Evolutionary conservation across 1,140 invertebrate genomes (phyloP), one percentile per base, ranked within the genome.

Genomic region (Ephestia elutella): DNA sequence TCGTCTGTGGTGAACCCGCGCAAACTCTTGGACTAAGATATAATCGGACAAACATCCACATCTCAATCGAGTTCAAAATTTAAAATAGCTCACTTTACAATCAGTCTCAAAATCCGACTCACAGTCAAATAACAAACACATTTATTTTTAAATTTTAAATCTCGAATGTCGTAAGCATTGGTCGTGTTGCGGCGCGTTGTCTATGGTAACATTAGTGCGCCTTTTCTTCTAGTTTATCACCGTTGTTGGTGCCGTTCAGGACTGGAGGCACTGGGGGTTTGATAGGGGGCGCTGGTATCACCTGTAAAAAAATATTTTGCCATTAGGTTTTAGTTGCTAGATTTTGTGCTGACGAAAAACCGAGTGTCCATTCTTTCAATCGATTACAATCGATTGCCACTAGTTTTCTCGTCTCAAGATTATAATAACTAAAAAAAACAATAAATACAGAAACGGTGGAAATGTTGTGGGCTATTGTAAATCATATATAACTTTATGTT

Each of bases 201-300:
- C 57, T 68, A 54, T 76, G 62, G 28, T 35, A 35, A 11, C 53
- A 54, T 53, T 61, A 50, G 25, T 62, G 59, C n/a, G 56, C 10
- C 54, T 58, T 35, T 13, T 59, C 57, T 11, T 38, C 30, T 28
- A 8, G 20, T 53, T 25, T 20, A 2, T 80, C 82, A 0, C 79
- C 76, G 59, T 86, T 85, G 15, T 86, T 85, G 15, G 77, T 66
- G 11, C 84, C 84, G 64, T 87, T 87, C 50, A 85, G 48, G n/a
- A 82, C 62, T 5, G 76, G 79, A 13, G 78, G 77, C 2, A 69
- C 70, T 13, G 74, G 73, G 17, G 79, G 72, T 63, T 77, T 75
- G 54, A 87, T 87, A 35, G 70, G 82, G 55, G 85, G 85, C 25
- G 85, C 85, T 58, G 85, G 85, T 73, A 87, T 86, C 69, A 87